Percentiles rank a stretch among this genome's conserved stretches.
phyloP scores from a whole-genome alignment of 2,113 vertebrate genomes.

The Serinus canaria region DNA sequence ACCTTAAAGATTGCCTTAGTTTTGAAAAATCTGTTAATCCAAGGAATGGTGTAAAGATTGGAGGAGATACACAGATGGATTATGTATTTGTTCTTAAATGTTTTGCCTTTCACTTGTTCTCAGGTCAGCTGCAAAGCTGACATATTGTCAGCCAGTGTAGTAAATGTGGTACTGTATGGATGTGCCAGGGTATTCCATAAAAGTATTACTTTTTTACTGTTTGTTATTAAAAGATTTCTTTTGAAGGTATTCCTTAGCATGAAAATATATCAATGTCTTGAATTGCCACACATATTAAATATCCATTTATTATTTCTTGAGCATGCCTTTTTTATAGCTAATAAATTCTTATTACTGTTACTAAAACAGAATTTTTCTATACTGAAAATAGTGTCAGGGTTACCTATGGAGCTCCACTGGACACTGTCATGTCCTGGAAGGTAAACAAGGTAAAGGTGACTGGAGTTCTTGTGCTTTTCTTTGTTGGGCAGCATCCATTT shows the following conservation, averaged over 20 bases:
- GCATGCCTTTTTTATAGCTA: background rate
- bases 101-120: background rate
- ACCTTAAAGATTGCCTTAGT: background rate
- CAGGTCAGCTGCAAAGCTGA: background rate
- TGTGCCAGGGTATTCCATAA: background rate
- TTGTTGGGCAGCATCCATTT: background rate
- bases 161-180: background rate
- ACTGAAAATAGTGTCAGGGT: background rate
- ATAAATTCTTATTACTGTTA: background rate
- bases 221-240: background rate
- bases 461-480: background rate
- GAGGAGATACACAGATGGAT: background rate
- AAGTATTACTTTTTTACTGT: background rate
- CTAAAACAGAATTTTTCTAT: background rate
- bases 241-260: background rate
- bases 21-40: background rate
- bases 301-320: background rate
- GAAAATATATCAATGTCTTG: background rate
- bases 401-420: background rate
- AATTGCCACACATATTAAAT: background rate
- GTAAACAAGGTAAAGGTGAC: background rate
- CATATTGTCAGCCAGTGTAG: background rate
- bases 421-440: background rate
- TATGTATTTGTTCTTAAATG: background rate
- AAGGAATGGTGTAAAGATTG: background rate